A percentile compares a stretch with the other conserved stretches of the same genome.
Conservation (phyloP, 1,140 invertebrate genomes). For the Coboldia fuscipes region DNA sequence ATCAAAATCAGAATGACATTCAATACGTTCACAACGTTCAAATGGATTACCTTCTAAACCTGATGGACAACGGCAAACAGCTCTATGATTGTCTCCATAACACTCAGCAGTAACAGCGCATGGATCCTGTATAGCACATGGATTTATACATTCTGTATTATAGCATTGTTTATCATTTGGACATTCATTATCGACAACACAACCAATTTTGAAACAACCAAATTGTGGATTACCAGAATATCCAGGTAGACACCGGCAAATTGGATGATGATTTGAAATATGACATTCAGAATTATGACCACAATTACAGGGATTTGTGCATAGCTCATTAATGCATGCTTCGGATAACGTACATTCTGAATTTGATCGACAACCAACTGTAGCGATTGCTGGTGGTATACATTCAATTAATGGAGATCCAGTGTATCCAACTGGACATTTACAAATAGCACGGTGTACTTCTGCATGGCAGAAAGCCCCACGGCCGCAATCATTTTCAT, state of each 20-base stretch:
- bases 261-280: constrained; percentile 59
- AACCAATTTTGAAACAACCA: constrained; percentile 60
- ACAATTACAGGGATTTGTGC: constrained; percentile 66
- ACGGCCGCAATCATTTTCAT: constrained; percentile 41
- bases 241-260: constrained; percentile 53
- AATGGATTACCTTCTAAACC: constrained; percentile 56
- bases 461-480: constrained; percentile 59
- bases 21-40: constrained; percentile 49
- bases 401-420: constrained; percentile 55
- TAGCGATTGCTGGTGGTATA: constrained; percentile 34
- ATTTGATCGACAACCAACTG: constrained; percentile 51
- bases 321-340: constrained; percentile 55
- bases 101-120: constrained; percentile 68
- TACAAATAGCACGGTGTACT: constrained; percentile 50
- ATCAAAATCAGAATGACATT: constrained; percentile 55
- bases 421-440: constrained; percentile 51
- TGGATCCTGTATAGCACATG: constrained; percentile 51
- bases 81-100: constrained; percentile 48
- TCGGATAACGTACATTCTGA: constrained; percentile 56
- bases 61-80: constrained; percentile 48
- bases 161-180: constrained; percentile 52
- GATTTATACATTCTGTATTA: constrained; percentile 57
- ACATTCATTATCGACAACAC: constrained; percentile 61
- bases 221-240: constrained; percentile 65
- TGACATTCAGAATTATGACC: constrained; percentile 58